Evolutionary conservation across 2,888 invertebrate species (phyloP).

Genomic region (Maniola hyperantus): DNA sequence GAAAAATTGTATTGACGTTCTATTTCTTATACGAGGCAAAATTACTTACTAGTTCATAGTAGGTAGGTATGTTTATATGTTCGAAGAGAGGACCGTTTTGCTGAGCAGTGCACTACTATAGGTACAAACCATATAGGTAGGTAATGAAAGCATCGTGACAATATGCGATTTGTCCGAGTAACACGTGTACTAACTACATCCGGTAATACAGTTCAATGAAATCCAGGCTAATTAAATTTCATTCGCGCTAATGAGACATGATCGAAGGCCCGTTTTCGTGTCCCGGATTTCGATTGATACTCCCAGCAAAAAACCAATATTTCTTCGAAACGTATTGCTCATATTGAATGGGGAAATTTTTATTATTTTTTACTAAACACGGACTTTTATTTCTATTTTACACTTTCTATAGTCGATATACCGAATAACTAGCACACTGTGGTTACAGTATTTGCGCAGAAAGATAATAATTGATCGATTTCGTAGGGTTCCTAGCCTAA

Average conservation of each 20-base stretch:
- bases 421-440: neutral
- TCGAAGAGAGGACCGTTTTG: neutral
- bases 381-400: constrained; percentile 10
- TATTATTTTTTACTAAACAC: constrained; percentile 17
- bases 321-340: constrained; percentile 23
- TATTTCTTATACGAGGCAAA: too few relatives aligned
- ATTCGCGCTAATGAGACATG: constrained; percentile 31
- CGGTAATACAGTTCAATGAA: constrained; percentile 28
- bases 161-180: constrained; percentile 12
- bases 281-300: constrained; percentile 30
- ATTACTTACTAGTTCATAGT: too few relatives aligned
- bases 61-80: neutral
- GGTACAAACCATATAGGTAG: neutral
- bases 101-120: neutral
- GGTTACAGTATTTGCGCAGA: neutral
- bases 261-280: constrained; percentile 22
- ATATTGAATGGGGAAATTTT: constrained; percentile 23
- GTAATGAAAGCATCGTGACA: constrained; percentile 16
- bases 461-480: neutral
- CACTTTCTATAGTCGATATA: constrained; percentile 4
- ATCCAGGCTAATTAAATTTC: constrained; percentile 27
- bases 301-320: constrained; percentile 24
- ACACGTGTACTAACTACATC: constrained; percentile 21
- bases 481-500: neutral
- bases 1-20: too few relatives aligned